phyloP scores from a whole-genome alignment of 2,797 vertebrate genomes.

The Ispidina picta region DNA sequence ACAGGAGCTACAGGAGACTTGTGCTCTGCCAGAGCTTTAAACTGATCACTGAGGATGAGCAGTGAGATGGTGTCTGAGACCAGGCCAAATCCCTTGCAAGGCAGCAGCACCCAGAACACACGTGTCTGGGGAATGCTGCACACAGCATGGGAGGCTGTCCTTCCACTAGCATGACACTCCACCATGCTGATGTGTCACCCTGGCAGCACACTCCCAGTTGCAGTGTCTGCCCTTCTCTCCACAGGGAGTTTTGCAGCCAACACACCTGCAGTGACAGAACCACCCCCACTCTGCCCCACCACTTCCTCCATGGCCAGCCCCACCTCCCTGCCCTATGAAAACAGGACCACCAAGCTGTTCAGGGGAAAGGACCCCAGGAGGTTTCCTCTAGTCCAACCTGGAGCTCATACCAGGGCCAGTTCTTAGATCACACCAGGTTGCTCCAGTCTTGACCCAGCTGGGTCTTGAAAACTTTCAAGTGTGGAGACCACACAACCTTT shows the following conservation, averaged over 20 bases:
- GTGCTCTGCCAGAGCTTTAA: background rate
- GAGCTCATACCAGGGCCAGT: background rate
- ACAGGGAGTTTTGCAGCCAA: background rate
- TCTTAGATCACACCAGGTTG: background rate
- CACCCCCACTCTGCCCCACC: background rate
- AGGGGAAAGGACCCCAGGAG: background rate
- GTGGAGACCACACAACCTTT: background rate
- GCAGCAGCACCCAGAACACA: background rate
- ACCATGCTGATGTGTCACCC: background rate
- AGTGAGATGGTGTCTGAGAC: rapidly evolving
- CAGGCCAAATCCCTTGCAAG: background rate
- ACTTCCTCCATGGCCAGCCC: background rate
- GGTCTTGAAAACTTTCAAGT: background rate
- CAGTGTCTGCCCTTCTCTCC: background rate
- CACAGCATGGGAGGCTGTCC: rapidly evolving
- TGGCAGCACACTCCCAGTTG: background rate
- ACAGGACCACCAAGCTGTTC: background rate
- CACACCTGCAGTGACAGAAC: background rate
- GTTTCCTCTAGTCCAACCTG: background rate
- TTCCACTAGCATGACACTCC: too few relatives aligned
- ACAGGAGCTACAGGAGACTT: background rate
- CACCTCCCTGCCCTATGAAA: background rate
- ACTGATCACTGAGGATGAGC: background rate
- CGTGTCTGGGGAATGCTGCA: background rate
- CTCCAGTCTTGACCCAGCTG: background rate